Conservation (phyloP, 1,140 invertebrate genomes). For the Aphelinus atriplicis region DNA sequence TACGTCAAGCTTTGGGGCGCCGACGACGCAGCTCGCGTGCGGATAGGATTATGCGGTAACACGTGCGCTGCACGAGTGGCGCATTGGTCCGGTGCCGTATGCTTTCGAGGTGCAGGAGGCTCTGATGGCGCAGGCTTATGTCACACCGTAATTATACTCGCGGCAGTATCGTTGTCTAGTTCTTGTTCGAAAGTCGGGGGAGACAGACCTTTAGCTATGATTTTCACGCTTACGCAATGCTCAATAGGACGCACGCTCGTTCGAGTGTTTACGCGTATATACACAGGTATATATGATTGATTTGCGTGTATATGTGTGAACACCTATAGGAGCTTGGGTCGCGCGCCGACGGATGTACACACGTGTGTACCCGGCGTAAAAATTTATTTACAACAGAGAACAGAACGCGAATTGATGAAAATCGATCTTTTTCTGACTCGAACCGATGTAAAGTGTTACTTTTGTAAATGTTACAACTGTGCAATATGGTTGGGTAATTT, state of each 20-base stretch:
- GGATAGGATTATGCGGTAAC: conserved; percentile 11
- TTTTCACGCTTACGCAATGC: conserved; percentile 25
- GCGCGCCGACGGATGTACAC: too few species aligned
- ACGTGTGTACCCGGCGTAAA: too few species aligned
- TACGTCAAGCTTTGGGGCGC: too few species aligned
- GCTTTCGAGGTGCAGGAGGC: conserved; percentile 11
- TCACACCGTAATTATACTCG: conserved; percentile 25
- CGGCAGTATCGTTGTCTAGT: conserved; percentile 27
- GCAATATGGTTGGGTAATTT: too few species aligned
- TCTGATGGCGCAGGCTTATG: conserved; percentile 26
- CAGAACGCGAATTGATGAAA: too few species aligned
- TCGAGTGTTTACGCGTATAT: background rate
- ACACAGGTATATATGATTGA: background rate
- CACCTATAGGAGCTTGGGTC: too few species aligned
- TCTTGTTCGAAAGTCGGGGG: conserved; percentile 30
- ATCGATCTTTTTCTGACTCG: too few species aligned
- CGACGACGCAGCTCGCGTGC: too few species aligned
- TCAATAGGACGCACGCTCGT: background rate
- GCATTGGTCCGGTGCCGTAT: background rate
- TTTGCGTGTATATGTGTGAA: too few species aligned
- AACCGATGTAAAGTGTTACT: too few species aligned
- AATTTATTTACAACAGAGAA: too few species aligned
- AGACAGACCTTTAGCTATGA: conserved; percentile 1
- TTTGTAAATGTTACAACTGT: too few species aligned
- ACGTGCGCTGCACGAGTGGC: background rate